phyloP scores from a whole-genome alignment of 1,140 invertebrate genomes.

The Heterodera schachtii region DNA sequence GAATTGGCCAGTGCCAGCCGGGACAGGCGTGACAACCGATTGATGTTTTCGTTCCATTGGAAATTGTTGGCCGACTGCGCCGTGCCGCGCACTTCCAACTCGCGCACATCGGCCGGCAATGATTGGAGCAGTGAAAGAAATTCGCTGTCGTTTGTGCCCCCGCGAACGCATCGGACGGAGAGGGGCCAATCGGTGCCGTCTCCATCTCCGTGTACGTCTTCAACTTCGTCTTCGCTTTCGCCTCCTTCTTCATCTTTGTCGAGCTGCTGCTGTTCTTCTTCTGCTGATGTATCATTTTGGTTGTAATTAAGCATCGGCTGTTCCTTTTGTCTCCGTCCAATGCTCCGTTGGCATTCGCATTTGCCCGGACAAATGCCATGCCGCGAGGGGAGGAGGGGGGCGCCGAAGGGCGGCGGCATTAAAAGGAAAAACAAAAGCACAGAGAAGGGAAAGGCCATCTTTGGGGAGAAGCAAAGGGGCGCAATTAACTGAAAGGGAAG shows the following conservation, averaged over 20 bases:
- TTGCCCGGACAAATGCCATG: slow-evolving; percentile 33
- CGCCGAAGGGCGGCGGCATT: slow-evolving; percentile 1
- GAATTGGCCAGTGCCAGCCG: slow-evolving; percentile 52
- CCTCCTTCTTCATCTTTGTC: background rate
- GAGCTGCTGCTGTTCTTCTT: background rate
- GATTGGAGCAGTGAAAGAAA: slow-evolving; percentile 54
- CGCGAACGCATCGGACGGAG: slow-evolving; percentile 50
- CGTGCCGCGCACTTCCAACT: slow-evolving; percentile 54
- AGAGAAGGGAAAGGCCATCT: background rate
- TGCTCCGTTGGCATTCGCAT: slow-evolving; percentile 32
- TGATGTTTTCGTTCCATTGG: slow-evolving; percentile 62
- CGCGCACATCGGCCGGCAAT: slow-evolving; percentile 46
- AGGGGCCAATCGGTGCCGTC: slow-evolving; percentile 16
- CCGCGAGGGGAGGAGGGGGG: background rate
- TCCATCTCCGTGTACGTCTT: slow-evolving; percentile 15
- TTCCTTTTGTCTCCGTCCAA: background rate
- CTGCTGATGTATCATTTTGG: too few species aligned
- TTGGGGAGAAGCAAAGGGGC: background rate
- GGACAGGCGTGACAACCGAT: slow-evolving; percentile 50
- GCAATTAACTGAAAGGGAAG: too few species aligned
- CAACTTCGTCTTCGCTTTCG: background rate
- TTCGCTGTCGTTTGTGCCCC: slow-evolving; percentile 55
- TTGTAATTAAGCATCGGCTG: too few species aligned
- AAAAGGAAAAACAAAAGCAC: slow-evolving; percentile 3
- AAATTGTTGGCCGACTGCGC: slow-evolving; percentile 43